phyloP scores from a whole-genome alignment of 1,140 invertebrate species.

The Sitobion miscanthi region DNA sequence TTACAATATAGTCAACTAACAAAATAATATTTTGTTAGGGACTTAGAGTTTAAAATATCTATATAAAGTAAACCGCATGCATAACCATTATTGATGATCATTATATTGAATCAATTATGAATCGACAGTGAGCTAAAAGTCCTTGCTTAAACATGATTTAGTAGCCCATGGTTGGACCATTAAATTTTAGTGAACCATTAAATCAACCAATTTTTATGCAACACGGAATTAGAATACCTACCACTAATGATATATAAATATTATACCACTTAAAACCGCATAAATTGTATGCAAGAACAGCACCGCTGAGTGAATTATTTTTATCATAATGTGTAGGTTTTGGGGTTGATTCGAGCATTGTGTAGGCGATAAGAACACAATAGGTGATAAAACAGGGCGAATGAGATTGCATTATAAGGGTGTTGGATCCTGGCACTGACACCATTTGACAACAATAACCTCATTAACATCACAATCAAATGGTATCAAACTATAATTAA shows the following conservation, averaged over 20 bases:
- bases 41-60: background rate
- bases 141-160: background rate
- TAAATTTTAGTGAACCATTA: background rate
- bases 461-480: constrained; percentile 54
- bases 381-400: constrained; percentile 24
- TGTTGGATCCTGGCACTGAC: constrained; percentile 47
- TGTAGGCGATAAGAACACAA: constrained; percentile 37
- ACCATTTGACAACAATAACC: constrained; percentile 53
- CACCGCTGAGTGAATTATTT: background rate
- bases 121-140: background rate
- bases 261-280: constrained; percentile 3
- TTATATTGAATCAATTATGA: background rate
- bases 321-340: constrained; percentile 37
- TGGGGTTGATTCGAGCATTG: constrained; percentile 26
- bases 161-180: background rate
- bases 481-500: constrained; percentile 55
- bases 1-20: background rate
- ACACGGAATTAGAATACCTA: background rate
- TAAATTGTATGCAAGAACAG: background rate
- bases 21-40: background rate
- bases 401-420: constrained; percentile 29
- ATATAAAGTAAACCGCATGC: background rate
- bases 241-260: background rate
- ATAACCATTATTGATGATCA: background rate
- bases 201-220: background rate